Percentiles rank a stretch among this genome's conserved stretches.
Conservation (phyloP, 2,888 invertebrate genomes). For the Laspeyria flexula region DNA sequence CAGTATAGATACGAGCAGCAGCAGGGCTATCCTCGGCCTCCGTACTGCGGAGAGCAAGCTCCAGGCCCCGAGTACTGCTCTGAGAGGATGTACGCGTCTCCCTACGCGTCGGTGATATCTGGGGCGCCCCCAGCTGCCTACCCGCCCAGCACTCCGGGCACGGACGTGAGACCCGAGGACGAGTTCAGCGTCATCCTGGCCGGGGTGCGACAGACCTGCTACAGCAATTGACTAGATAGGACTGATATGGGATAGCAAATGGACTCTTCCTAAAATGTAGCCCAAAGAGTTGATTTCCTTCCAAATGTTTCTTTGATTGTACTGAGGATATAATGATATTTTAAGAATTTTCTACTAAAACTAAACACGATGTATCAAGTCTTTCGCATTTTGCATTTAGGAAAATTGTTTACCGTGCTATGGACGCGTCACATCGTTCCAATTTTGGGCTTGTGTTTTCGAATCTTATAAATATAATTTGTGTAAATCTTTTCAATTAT, state of each 20-base stretch:
- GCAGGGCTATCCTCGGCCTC: conserved; percentile 61
- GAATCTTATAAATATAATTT: conserved; percentile 32
- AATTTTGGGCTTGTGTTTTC: conserved; percentile 4
- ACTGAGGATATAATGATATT: conserved; percentile 38
- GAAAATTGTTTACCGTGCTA: conserved; percentile 21
- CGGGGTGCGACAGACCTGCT: conserved; percentile 94
- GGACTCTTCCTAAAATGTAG: conserved; percentile 63
- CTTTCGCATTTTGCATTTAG: conserved; percentile 22
- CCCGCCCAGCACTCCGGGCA: conserved; percentile 72
- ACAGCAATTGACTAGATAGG: conserved; percentile 88
- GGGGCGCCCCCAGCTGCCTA: conserved; percentile 77
- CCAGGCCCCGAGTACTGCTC: conserved; percentile 74
- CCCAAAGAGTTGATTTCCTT: conserved; percentile 64
- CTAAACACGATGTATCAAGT: conserved; percentile 26
- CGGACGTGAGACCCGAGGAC: conserved; percentile 90
- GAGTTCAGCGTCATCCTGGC: conserved; percentile 96
- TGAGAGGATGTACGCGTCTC: conserved; percentile 81
- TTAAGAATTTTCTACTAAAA: conserved; percentile 35
- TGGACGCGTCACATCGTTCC: background rate
- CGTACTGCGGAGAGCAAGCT: conserved; percentile 71
- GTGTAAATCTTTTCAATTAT: conserved; percentile 40
- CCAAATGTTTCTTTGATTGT: conserved; percentile 27
- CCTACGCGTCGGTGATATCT: conserved; percentile 87
- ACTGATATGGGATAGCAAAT: conserved; percentile 56
- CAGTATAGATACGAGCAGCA: conserved; percentile 77